A percentile compares a stretch with the other conserved stretches of the same genome.
These are phyloP conservation scores for Drosophila eohydei DNA, from an alignment of 2,888 invertebrate genomes.

Conservation along the genomic window DNA sequence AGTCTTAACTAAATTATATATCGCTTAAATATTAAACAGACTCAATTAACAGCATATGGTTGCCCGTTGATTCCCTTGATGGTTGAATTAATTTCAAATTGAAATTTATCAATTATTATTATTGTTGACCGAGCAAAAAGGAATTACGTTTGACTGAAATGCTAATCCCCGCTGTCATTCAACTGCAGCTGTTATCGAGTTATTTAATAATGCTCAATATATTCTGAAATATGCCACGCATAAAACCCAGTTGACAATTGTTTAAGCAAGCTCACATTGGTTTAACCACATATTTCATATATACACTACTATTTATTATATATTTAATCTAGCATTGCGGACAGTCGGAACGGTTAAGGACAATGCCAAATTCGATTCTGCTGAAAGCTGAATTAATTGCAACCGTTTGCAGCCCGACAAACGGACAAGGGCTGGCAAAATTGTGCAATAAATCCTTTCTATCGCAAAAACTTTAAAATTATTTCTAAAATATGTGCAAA, in stretches of 20 bases:
- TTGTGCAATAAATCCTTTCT: constrained; percentile 5
- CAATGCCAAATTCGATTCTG: background rate
- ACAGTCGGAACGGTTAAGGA: background rate
- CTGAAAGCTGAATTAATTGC: constrained; percentile 4
- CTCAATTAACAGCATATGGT: constrained; percentile 5
- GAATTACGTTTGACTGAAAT: constrained; percentile 7
- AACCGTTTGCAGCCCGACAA: background rate
- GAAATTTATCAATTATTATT: constrained; percentile 5
- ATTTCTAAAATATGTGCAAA: constrained; percentile 5
- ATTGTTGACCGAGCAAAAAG: background rate
- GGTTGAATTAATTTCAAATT: constrained; percentile 1
- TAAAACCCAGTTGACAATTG: background rate
- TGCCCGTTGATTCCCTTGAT: background rate
- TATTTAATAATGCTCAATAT: constrained; percentile 3
- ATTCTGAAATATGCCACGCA: background rate
- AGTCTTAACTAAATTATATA: constrained; percentile 1
- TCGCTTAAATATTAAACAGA: background rate
- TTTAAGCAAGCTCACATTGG: background rate
- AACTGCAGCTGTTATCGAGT: constrained; percentile 3
- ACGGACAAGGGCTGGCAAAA: background rate
- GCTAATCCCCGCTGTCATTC: constrained; percentile 2
- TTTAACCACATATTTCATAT: background rate
- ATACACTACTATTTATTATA: background rate
- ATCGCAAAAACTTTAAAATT: constrained; percentile 2
- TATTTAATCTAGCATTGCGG: background rate